phyloP scores from a whole-genome alignment of 30 jellyfish, hydroid and myxozoan genomes.

The Aurelia aurita region DNA sequence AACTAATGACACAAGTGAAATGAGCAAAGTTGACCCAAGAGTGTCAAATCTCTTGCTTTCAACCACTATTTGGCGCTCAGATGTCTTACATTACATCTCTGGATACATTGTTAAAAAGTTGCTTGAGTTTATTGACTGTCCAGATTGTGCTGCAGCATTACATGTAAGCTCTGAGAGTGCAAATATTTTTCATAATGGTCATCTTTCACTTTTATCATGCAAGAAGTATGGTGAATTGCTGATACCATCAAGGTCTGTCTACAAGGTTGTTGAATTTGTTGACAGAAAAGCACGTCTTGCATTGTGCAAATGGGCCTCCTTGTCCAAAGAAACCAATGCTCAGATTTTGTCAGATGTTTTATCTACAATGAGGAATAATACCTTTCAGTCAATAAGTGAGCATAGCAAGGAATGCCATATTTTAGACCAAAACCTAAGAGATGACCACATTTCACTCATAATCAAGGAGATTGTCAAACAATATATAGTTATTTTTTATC shows the following conservation, averaged over 20 bases:
- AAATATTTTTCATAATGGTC: not conserved
- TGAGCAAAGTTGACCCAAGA: slow-evolving; percentile 17
- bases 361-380: not conserved
- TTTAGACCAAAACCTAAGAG: slow-evolving; percentile 25
- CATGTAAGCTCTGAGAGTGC: not conserved
- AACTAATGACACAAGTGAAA: not conserved
- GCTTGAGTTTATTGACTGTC: slow-evolving; percentile 9
- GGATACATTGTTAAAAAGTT: slow-evolving; percentile 35
- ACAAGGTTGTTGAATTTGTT: slow-evolving; percentile 25
- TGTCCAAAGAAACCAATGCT: slow-evolving; percentile 10
- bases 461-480: slow-evolving; percentile 20
- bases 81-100: slow-evolving; percentile 35
- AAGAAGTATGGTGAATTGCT: too few species aligned
- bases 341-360: slow-evolving; percentile 17
- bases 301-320: slow-evolving; percentile 29
- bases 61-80: slow-evolving; percentile 48
- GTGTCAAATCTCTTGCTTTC: slow-evolving; percentile 18
- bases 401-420: slow-evolving; percentile 4
- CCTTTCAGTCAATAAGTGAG: slow-evolving; percentile 4
- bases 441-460: not conserved
- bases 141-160: slow-evolving; percentile 36
- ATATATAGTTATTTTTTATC: slow-evolving; percentile 10
- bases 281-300: slow-evolving; percentile 40
- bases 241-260: slow-evolving; percentile 34
- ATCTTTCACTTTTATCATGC: too few species aligned